Conservation (phyloP, 1,140 invertebrate genomes). For the Procambarus virginalis region DNA sequence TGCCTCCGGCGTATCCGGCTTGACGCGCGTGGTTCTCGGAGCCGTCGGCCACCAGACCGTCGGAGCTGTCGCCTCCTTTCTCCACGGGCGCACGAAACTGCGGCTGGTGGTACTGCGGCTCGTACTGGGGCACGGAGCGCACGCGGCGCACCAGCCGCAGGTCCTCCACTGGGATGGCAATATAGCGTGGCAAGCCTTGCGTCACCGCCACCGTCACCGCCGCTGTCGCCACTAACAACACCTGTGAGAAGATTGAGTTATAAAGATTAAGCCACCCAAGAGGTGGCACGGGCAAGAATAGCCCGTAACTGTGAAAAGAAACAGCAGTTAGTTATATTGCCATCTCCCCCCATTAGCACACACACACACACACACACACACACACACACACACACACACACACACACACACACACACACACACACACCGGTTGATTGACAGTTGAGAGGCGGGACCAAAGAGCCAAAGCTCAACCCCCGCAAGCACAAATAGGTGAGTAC, state of each 20-base stretch:
- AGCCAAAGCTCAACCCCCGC: too few species aligned
- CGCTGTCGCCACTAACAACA: not conserved
- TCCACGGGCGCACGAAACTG: not conserved
- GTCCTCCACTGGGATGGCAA: constrained; percentile 55
- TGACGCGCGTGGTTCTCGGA: constrained; percentile 46
- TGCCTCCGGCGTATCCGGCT: constrained; percentile 51
- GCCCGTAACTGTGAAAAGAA: too few species aligned
- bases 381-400: too few species aligned
- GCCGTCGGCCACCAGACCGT: not conserved
- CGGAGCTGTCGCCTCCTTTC: not conserved
- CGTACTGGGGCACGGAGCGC: constrained; percentile 1
- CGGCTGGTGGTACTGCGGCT: not conserved
- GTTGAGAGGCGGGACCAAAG: too few species aligned
- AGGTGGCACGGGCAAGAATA: too few species aligned
- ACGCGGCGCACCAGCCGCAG: constrained; percentile 23
- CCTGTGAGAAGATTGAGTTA: not conserved
- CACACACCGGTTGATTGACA: too few species aligned
- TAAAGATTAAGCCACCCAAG: too few species aligned
- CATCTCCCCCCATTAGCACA: too few species aligned
- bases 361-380: too few species aligned
- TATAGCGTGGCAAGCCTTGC: constrained; percentile 16
- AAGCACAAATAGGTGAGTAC: too few species aligned
- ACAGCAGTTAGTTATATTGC: too few species aligned
- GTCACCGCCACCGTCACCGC: not conserved
- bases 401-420: too few species aligned